Conservation (phyloP, 2,113 vertebrate genomes). For the Dromiciops gliroides region DNA sequence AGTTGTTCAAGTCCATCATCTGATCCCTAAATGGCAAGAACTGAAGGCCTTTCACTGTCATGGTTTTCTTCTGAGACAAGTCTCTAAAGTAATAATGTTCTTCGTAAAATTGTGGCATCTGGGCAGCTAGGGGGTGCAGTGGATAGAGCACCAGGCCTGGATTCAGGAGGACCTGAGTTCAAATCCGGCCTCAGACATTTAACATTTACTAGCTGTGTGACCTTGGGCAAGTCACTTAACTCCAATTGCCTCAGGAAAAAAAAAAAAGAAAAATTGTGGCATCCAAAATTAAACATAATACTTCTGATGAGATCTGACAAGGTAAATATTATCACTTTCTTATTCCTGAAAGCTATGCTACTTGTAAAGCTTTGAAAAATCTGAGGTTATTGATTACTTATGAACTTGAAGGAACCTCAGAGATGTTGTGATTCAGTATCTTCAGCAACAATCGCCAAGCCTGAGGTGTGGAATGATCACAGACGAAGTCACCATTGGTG, state of each 20-base stretch:
- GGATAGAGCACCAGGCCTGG: too few species aligned
- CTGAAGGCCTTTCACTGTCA: not conserved
- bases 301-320: not conserved
- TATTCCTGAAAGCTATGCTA: not conserved
- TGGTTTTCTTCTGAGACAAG: not conserved
- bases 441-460: not conserved
- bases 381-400: not conserved
- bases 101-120: not conserved
- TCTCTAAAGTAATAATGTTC: not conserved
- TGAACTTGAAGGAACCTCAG: too few species aligned
- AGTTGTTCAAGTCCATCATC: not conserved
- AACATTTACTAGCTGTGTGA: too few species aligned
- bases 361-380: not conserved
- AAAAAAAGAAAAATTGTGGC: not conserved
- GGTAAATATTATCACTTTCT: not conserved
- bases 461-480: too few species aligned
- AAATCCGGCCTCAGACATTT: too few species aligned
- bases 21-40: not conserved
- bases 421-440: not conserved
- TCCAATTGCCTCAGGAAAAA: too few species aligned
- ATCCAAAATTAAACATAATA: not conserved
- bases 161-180: too few species aligned
- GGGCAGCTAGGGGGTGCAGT: too few species aligned
- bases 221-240: too few species aligned
- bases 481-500: too few species aligned